These are phyloP conservation scores for Watsonalla binaria DNA, from an alignment of 2,888 invertebrate species.

Conservation along the genomic window DNA sequence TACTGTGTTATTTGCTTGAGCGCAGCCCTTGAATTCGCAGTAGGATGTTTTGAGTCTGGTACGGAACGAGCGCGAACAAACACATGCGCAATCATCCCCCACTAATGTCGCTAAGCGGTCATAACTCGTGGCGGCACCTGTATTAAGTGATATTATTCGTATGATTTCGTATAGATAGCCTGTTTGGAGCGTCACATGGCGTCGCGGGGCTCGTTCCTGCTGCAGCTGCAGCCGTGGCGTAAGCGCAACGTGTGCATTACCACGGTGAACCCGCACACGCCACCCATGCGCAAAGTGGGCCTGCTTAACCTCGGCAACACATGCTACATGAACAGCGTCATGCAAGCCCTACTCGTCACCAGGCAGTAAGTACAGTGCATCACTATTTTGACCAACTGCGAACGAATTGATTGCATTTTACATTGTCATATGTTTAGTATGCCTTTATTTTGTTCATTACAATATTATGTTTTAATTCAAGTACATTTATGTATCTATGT, in stretches of 20 bases:
- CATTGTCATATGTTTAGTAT: no score
- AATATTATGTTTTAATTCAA: no score
- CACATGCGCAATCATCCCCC: background rate
- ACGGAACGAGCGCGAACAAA: background rate
- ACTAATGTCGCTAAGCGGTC: no score
- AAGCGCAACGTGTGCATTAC: conserved; percentile 31
- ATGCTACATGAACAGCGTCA: conserved; percentile 93
- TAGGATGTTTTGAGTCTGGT: no score
- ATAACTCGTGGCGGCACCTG: background rate
- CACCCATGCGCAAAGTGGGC: conserved; percentile 80
- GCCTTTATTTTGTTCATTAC: no score
- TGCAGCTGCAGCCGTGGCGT: conserved; percentile 50
- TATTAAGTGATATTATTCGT: background rate
- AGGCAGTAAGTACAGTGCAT: conserved; percentile 77
- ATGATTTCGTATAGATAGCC: conserved; percentile 29
- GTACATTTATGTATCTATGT: no score
- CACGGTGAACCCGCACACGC: conserved; percentile 33
- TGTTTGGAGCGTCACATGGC: conserved; percentile 69
- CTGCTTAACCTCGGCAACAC: conserved; percentile 91
- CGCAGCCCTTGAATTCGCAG: no score
- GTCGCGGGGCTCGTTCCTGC: conserved; percentile 48
- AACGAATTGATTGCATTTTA: no score
- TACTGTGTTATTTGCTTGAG: no score
- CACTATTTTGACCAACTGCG: no score
- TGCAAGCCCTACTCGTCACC: conserved; percentile 91